A percentile compares a stretch with the other conserved stretches of the same genome.
phyloP scores from a whole-genome alignment of 2,113 vertebrate species.

The Prolemur simus region DNA sequence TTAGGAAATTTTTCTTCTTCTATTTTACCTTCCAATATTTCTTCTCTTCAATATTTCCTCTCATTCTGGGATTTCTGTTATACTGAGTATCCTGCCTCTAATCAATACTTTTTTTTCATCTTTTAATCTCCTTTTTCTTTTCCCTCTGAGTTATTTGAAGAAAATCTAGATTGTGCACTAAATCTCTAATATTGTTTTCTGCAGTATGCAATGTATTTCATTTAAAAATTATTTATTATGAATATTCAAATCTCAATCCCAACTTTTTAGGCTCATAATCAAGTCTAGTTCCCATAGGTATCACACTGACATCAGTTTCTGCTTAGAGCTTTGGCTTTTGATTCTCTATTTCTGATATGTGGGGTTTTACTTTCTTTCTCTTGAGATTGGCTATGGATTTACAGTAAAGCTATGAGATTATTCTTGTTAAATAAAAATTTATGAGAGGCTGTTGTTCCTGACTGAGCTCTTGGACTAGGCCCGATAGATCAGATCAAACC shows the following conservation, averaged over 20 bases:
- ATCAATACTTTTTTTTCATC: not conserved
- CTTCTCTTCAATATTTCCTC: not conserved
- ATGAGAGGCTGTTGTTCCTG: not conserved
- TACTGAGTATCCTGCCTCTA: not conserved
- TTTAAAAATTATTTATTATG: not conserved
- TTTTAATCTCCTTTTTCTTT: conserved; percentile 7
- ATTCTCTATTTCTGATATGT: not conserved
- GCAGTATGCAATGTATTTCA: not conserved
- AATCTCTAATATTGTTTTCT: not conserved
- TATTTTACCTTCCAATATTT: not conserved
- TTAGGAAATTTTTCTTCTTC: not conserved
- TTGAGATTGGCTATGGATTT: not conserved
- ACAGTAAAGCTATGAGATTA: not conserved
- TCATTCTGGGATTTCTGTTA: not conserved
- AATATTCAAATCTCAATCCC: not conserved
- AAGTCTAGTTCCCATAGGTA: not conserved
- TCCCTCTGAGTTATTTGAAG: not conserved
- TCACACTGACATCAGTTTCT: not conserved
- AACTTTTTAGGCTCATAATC: not conserved
- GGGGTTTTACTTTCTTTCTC: not conserved
- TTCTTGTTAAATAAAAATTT: not conserved
- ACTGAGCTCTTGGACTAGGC: not conserved
- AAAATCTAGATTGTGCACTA: not conserved
- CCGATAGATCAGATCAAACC: not conserved
- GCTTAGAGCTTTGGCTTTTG: not conserved